A percentile compares a stretch with the other conserved stretches of the same genome.
Conservation (phyloP, 2,797 vertebrate species). For the Gephyroberyx darwinii region DNA sequence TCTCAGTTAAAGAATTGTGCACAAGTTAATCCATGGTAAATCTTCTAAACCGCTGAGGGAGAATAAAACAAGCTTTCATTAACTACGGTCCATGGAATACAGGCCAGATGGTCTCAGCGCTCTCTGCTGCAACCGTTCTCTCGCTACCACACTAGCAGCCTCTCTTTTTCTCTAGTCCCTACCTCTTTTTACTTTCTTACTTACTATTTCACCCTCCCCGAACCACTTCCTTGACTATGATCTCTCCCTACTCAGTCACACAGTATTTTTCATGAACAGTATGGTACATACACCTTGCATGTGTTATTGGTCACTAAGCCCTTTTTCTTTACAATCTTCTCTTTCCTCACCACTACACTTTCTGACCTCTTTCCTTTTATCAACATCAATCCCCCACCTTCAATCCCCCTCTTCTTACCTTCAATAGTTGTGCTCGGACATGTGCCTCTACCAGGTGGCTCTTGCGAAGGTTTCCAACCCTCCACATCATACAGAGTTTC, state of each 20-base stretch:
- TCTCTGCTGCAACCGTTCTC: conserved; percentile 50
- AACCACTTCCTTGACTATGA: conserved; percentile 7
- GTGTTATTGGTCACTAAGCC: neutral
- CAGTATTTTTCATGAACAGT: no score
- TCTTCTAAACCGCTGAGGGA: conserved; percentile 80
- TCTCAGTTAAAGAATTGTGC: conserved; percentile 69
- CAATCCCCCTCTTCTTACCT: conserved; percentile 76
- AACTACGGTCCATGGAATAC: conserved; percentile 72
- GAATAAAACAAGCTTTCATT: conserved; percentile 83
- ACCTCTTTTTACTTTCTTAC: conserved; percentile 9
- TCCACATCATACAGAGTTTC: conserved; percentile 95
- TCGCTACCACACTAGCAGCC: conserved; percentile 30
- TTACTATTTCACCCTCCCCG: neutral
- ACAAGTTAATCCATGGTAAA: conserved; percentile 82
- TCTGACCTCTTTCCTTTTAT: conserved; percentile 2
- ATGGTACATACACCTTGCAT: neutral
- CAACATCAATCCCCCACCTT: neutral
- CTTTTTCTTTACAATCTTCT: neutral
- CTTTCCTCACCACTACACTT: neutral
- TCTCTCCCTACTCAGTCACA: neutral
- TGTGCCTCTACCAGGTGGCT: conserved; percentile 95
- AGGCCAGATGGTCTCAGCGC: conserved; percentile 77
- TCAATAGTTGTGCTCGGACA: conserved; percentile 90
- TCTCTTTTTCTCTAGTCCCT: conserved; percentile 20
- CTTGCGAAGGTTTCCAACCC: conserved; percentile 90